These are phyloP conservation scores for Globodera ellingtonae DNA, from an alignment of 1,140 invertebrate species.

Conservation along the genomic window DNA sequence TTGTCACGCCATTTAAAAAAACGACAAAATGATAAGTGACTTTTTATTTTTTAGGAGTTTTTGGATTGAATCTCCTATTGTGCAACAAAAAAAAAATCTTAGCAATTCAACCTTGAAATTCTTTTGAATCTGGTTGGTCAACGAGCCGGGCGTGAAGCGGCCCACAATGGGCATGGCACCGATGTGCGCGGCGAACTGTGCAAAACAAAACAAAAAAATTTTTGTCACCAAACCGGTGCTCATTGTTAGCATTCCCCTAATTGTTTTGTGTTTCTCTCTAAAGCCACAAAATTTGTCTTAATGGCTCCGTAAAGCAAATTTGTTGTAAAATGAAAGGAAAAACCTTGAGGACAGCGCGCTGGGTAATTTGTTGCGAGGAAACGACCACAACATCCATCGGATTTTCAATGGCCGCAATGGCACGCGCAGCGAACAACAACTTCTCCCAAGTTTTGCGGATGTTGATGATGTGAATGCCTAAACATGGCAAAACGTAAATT, in stretches of 20 bases:
- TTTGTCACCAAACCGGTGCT: too few species aligned
- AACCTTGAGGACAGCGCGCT: constrained; percentile 89
- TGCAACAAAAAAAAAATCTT: too few species aligned
- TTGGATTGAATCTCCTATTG: too few species aligned
- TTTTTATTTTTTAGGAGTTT: too few species aligned
- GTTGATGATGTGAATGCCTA: constrained; percentile 89
- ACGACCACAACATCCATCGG: constrained; percentile 94
- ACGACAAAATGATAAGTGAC: too few species aligned
- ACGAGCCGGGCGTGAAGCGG: constrained; percentile 92
- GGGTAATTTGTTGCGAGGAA: constrained; percentile 89
- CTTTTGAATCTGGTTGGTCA: constrained; percentile 66
- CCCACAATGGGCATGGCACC: constrained; percentile 97
- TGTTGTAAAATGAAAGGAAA: constrained; percentile 72
- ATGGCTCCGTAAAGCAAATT: constrained; percentile 79
- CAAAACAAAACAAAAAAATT: constrained; percentile 62
- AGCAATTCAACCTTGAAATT: constrained; percentile 79
- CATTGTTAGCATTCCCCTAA: too few species aligned
- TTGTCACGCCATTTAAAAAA: constrained; percentile 83
- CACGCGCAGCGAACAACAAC: constrained; percentile 89
- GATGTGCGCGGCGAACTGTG: constrained; percentile 86
- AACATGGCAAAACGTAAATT: constrained; percentile 18
- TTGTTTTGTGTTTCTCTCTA: too few species aligned
- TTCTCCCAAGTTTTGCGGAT: constrained; percentile 97
- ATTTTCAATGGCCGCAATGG: constrained; percentile 96
- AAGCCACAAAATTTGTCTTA: too few species aligned